Evolutionary conservation across 2,888 invertebrate genomes (phyloP).

Genomic region (Nomada fucata): DNA sequence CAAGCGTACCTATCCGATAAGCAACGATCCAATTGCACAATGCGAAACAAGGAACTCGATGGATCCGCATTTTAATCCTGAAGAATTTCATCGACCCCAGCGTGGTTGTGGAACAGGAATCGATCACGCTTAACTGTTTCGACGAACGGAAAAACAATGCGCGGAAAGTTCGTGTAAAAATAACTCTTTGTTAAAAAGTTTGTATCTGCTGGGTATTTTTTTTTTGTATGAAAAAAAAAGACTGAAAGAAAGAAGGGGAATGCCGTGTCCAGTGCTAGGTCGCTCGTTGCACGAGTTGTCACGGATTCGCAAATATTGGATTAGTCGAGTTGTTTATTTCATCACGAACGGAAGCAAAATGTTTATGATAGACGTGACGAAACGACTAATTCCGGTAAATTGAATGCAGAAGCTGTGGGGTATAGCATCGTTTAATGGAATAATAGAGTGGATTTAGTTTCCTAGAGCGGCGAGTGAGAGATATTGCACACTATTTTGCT

Average conservation of each 20-base stretch:
- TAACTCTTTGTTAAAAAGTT: no score
- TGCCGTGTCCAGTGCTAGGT: not conserved
- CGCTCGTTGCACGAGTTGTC: slow-evolving; percentile 22
- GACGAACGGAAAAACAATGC: no score
- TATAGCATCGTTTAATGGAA: slow-evolving; percentile 16
- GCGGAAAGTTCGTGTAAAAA: no score
- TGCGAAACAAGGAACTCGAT: slow-evolving; percentile 43
- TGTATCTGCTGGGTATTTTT: no score
- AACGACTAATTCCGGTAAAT: slow-evolving; percentile 20
- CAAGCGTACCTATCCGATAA: slow-evolving; percentile 17
- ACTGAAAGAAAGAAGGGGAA: no score
- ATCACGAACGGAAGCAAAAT: slow-evolving; percentile 12
- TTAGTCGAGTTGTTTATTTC: slow-evolving; percentile 28
- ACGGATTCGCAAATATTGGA: slow-evolving; percentile 38
- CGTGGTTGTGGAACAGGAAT: not conserved
- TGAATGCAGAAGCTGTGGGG: not conserved
- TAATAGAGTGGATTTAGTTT: not conserved
- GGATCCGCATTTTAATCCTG: slow-evolving; percentile 45
- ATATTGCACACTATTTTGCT: no score
- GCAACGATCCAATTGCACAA: slow-evolving; percentile 47
- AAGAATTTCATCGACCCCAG: slow-evolving; percentile 34
- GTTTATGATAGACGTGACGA: slow-evolving; percentile 31
- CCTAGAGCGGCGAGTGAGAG: no score
- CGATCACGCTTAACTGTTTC: no score
- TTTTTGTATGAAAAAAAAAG: not conserved